Base-by-base conservation (phyloP, 1,140 invertebrate species). In the Drosophila nikananu region DNA sequence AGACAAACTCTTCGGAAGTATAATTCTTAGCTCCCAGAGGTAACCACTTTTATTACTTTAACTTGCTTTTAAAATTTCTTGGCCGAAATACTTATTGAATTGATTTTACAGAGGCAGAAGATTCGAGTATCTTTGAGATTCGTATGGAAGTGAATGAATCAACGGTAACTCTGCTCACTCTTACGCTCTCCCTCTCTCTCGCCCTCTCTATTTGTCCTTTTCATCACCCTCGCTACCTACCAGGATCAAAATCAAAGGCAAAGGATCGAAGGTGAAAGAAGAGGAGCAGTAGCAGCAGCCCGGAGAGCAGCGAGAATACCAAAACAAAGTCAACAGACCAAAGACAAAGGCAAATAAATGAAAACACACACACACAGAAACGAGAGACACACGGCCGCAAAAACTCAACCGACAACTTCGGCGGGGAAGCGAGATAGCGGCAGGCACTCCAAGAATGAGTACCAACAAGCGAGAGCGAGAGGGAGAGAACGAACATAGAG, bases 401-500 rank as follows among this genome's bases (percentile, higher is more conserved):
- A 78, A 78, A 78, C 75, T 70, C 23, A 77, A 77, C 75, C 74
- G 64, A 77, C 75, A 51, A 77, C 74, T 77, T 77, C 57, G 46
- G 66, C 39, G 70, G 35, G 54, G 35, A 39, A 57, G 32, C 54
- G 54, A 57, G 54, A 57, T 23, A 57, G 54, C 35, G 21, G 35
- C 54, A 17, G 8, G 32, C 32, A 23, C 32, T 35, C 30, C 32
- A 55, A 23, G 8, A 37, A 55, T 39, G 32, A 55, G 70, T 46
- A 19, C 42, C 27, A 51, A 3, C 5, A 48, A 23, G 21, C 30
- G 15, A 42, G 49, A 52, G 57, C 59, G 25, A 30, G 21, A 61
- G 12, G 23, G 35, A 44, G 42, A 68, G 21, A 3, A n/a, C 10
- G 32, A 55, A 35, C 54, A 55, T 39, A 30, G 57, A 60, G 72